These are phyloP conservation scores for Triplophysa dalaica DNA, from an alignment of 2,113 vertebrate species.

Conservation along the genomic window DNA sequence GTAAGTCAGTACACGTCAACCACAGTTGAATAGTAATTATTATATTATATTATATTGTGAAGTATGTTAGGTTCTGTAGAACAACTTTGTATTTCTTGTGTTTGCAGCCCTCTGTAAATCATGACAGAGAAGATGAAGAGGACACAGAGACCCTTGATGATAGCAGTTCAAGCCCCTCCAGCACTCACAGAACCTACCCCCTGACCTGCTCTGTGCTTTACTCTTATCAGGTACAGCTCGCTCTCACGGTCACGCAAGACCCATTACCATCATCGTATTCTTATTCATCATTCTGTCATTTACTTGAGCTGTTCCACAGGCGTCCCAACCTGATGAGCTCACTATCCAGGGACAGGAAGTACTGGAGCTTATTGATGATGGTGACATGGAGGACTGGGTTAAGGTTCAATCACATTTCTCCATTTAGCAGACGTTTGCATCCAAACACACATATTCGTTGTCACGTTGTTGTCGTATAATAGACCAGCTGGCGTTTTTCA, in stretches of 20 bases:
- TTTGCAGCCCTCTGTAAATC: slow-evolving; percentile 81
- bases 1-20: slow-evolving; percentile 69
- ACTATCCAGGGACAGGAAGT: slow-evolving; percentile 98
- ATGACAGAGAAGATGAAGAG: slow-evolving; percentile 91
- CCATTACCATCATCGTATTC: neutral
- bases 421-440: neutral
- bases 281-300: neutral
- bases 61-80: too few species aligned
- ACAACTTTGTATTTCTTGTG: slow-evolving; percentile 1
- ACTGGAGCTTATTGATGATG: slow-evolving; percentile 97
- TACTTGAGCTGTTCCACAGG: slow-evolving; percentile 68
- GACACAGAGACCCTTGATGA: slow-evolving; percentile 95
- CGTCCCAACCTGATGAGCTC: slow-evolving; percentile 95
- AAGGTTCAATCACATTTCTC: slow-evolving; percentile 78
- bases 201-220: slow-evolving; percentile 98
- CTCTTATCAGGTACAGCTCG: slow-evolving; percentile 83
- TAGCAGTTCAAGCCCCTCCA: slow-evolving; percentile 95
- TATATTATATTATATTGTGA: too few species aligned
- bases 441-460: too few species aligned
- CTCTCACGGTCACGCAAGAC: too few species aligned
- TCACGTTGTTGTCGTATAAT: neutral
- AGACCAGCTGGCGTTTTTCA: slow-evolving; percentile 56
- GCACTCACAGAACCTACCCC: slow-evolving; percentile 93
- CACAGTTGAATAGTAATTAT: too few species aligned
- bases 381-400: slow-evolving; percentile 99